Evolutionary conservation across 2,113 vertebrate species (phyloP).

Genomic region (Callochromis pleurospilus): DNA sequence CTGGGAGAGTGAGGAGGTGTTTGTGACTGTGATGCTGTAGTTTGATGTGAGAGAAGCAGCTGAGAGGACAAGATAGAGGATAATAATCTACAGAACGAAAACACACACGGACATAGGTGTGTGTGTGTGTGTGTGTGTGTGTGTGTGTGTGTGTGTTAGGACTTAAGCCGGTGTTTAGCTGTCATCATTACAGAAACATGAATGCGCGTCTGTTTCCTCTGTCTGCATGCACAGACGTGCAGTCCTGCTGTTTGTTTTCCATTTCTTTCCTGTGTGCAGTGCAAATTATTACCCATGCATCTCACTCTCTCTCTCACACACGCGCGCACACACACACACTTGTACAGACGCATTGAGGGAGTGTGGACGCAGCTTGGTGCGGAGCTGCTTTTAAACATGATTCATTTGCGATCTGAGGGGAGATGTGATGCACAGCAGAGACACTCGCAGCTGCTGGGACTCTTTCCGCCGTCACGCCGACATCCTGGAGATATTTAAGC

Average conservation of each 20-base stretch:
- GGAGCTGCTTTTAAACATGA: background rate
- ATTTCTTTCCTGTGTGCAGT: background rate
- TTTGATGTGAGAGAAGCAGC: background rate
- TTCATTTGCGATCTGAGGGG: background rate
- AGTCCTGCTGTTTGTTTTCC: background rate
- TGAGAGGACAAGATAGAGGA: background rate
- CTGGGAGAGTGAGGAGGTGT: background rate
- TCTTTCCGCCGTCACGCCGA: background rate
- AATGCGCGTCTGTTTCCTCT: background rate
- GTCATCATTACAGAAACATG: background rate
- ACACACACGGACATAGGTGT: background rate
- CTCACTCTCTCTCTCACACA: accelerated
- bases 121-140: background rate
- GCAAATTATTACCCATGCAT: background rate
- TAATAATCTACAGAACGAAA: background rate
- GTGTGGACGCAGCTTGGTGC: background rate
- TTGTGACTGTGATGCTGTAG: background rate
- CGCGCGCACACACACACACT: background rate
- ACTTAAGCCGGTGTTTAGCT: background rate
- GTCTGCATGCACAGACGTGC: background rate
- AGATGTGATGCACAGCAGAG: background rate
- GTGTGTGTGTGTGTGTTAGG: background rate
- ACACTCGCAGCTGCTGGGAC: background rate
- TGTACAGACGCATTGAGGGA: background rate
- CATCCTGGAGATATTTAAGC: background rate